A percentile compares a stretch with the other conserved stretches of the same genome.
Conservation (phyloP, 2,888 invertebrate species). For the Agonopterix alstromeriana region DNA sequence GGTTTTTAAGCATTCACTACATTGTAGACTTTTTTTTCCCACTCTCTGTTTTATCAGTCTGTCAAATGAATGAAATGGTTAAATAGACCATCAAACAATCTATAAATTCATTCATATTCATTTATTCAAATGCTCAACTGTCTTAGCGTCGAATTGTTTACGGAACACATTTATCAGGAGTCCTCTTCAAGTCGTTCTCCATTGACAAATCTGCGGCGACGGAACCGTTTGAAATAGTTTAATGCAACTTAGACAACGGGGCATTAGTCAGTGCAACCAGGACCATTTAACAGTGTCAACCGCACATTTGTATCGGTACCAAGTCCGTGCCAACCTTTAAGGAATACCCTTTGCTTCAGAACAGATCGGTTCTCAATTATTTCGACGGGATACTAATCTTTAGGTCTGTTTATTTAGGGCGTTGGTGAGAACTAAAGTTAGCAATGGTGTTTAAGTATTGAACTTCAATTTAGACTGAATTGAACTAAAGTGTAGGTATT, state of each 20-base stretch:
- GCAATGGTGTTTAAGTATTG: no score
- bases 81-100: no score
- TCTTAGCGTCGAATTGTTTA: slow-evolving; percentile 27
- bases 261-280: slow-evolving; percentile 60
- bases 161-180: slow-evolving; percentile 38
- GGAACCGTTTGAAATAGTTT: slow-evolving; percentile 59
- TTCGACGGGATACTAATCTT: slow-evolving; percentile 1
- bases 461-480: no score
- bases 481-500: no score
- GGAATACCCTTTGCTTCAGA: slow-evolving; percentile 2
- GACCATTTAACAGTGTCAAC: slow-evolving; percentile 69
- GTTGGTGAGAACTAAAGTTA: no score
- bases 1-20: no score
- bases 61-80: no score
- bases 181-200: slow-evolving; percentile 34
- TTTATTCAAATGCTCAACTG: no score
- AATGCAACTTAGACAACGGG: slow-evolving; percentile 53
- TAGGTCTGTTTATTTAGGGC: not conserved
- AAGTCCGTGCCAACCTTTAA: slow-evolving; percentile 17
- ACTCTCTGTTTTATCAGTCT: no score
- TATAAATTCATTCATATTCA: not conserved
- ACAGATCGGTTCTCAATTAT: slow-evolving; percentile 9
- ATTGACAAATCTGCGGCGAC: slow-evolving; percentile 60
- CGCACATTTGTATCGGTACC: slow-evolving; percentile 64
- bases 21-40: no score